These are phyloP conservation scores for Petroica traversi DNA, from an alignment of 2,113 vertebrate genomes.

Conservation along the genomic window DNA sequence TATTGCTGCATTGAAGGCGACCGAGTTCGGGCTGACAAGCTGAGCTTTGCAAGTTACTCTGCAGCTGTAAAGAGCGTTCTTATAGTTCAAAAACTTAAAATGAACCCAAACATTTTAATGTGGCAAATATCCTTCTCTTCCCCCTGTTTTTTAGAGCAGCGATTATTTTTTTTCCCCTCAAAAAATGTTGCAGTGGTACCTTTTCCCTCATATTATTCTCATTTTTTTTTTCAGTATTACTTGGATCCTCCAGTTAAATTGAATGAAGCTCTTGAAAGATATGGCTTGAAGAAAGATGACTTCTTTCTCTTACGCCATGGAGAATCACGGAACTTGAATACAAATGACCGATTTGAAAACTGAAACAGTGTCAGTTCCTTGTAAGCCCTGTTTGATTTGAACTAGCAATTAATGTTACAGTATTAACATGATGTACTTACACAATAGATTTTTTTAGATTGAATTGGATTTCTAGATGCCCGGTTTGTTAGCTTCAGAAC, in stretches of 20 bases:
- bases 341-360: conserved; percentile 72
- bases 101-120: not conserved
- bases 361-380: not conserved
- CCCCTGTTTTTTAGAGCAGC: not conserved
- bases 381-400: not conserved
- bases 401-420: not conserved
- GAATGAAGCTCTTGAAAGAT: conserved; percentile 83
- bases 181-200: not conserved
- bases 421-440: not conserved
- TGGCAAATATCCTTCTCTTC: not conserved
- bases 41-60: not conserved
- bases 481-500: conserved; percentile 7
- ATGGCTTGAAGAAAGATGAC: conserved; percentile 80
- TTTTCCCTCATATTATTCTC: not conserved
- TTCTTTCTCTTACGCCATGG: conserved; percentile 92
- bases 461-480: conserved; percentile 17
- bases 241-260: conserved; percentile 89
- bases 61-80: not conserved
- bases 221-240: conserved; percentile 81
- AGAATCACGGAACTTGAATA: conserved; percentile 83
- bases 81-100: not conserved
- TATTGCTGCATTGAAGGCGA: fast-evolving
- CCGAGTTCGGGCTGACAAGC: not conserved
- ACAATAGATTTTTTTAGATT: not conserved
- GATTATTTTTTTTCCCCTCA: too few relatives aligned